phyloP scores from a whole-genome alignment of 2,113 vertebrate genomes.

The Sinosuthora webbiana region DNA sequence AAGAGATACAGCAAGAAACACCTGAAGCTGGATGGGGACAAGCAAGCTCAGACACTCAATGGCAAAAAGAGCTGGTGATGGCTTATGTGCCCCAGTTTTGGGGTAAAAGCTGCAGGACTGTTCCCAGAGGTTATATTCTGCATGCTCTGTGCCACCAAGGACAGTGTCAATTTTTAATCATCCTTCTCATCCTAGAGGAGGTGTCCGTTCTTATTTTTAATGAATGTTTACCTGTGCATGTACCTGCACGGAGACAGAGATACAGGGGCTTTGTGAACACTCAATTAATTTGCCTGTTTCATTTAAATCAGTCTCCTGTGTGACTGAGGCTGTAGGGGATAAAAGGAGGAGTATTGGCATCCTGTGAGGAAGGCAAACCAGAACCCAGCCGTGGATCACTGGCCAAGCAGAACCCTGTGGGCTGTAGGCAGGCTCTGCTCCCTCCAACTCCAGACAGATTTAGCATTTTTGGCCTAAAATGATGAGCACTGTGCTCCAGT shows the following conservation, averaged over 20 bases:
- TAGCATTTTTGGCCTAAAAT: neutral
- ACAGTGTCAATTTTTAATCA: neutral
- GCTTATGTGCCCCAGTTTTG: neutral
- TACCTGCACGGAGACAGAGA: neutral
- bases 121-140: neutral
- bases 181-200: neutral
- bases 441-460: neutral
- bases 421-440: neutral
- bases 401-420: neutral
- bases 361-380: neutral
- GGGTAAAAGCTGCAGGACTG: neutral
- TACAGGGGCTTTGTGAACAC: neutral
- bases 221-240: neutral
- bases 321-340: neutral
- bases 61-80: conserved; percentile 80
- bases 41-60: conserved; percentile 37
- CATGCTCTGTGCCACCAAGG: conserved; percentile 11
- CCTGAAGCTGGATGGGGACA: conserved; percentile 68
- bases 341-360: neutral
- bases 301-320: neutral
- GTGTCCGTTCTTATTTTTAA: neutral
- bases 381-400: neutral
- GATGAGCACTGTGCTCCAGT: neutral
- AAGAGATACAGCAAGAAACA: conserved; percentile 80
- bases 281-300: neutral